Conservation (phyloP, 1,140 invertebrate species). For the Drosophila orena region DNA sequence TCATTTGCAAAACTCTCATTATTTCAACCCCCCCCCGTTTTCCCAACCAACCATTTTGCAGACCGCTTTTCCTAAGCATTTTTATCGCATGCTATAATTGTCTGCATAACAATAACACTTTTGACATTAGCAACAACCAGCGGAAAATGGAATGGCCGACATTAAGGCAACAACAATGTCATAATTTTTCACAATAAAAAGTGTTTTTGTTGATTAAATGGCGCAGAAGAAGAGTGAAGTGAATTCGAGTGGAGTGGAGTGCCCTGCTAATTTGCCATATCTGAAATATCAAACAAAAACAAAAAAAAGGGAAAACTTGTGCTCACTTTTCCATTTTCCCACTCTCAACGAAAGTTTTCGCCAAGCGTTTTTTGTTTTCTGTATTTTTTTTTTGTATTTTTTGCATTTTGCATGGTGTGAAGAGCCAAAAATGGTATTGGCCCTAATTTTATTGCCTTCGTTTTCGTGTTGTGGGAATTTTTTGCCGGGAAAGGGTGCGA, state of each 20-base stretch:
- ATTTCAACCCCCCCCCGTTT: conserved; percentile 1
- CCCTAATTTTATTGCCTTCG: conserved; percentile 76
- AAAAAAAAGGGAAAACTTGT: conserved; percentile 50
- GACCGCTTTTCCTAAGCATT: conserved; percentile 57
- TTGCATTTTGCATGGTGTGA: conserved; percentile 51
- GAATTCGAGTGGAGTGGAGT: neutral
- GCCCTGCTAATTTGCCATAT: conserved; percentile 56
- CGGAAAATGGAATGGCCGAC: conserved; percentile 43
- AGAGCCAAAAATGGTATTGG: conserved; percentile 74
- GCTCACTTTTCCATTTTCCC: conserved; percentile 42
- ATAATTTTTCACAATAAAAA: conserved; percentile 82
- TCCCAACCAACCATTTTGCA: no score
- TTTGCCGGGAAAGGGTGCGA: conserved; percentile 21
- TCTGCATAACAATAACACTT: conserved; percentile 82
- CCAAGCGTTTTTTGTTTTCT: neutral
- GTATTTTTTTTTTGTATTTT: conserved; percentile 29
- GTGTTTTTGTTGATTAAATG: conserved; percentile 82
- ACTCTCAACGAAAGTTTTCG: conserved; percentile 30
- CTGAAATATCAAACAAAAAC: conserved; percentile 15
- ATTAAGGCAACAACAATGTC: conserved; percentile 61
- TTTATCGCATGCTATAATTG: conserved; percentile 78
- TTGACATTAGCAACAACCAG: conserved; percentile 74
- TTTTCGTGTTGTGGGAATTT: conserved; percentile 29
- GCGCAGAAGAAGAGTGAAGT: conserved; percentile 38
- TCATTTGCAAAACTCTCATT: conserved; percentile 67